Evolutionary conservation across 1,140 invertebrate species (phyloP), one percentile per base, ranked within the genome.

Genomic region (honey bee (Apis mellifera)): DNA sequence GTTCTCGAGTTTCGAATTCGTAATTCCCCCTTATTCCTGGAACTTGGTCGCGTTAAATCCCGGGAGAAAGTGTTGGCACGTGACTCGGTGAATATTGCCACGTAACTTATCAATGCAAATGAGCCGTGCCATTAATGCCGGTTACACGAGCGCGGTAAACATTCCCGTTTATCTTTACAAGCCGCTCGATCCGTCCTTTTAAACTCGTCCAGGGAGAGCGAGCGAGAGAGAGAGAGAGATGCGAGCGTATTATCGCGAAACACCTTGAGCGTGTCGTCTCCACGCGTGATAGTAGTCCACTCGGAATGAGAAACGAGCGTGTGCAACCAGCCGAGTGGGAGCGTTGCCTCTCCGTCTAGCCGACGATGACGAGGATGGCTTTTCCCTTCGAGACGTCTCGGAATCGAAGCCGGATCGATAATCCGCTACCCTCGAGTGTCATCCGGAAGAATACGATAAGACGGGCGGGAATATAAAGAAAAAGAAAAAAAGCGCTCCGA

Each of bases 341-440:
- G n/a, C 60, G 15, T 7, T 17, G 26, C 62, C 26, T 26, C n/a
- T 13, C 13, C n/a, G 12, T 42, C 54, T 17, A 19, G 65, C 57
- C 57, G 72, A 17, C 26, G 54, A 77, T 78, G 79, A 66, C 68
- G 32, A 48, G 72, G 11, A 9, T 21, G 17, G 5, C 2, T 48
- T 69, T 48, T 69, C 23, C 9, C 26, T 50, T 32, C 60, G 48
- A 62, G 75, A 73, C 26, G 48, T 48, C 60, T 60, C 32, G 50
- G 23, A 73, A 78, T 59, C 69, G 69, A 72, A 55, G 32, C 48
- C 60, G 69, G 78, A 84, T 84, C 82, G 82, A 79, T 83, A 80
- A 84, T 84, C 72, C 57, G 81, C 57, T 17, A 19, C 52, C 60
- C 54, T 59, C 17, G 75, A 17, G 50, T 80, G 69, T 75, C 69